These are phyloP conservation scores for Thaleichthys pacificus DNA, from an alignment of 2,797 vertebrate genomes.

Conservation along the genomic window DNA sequence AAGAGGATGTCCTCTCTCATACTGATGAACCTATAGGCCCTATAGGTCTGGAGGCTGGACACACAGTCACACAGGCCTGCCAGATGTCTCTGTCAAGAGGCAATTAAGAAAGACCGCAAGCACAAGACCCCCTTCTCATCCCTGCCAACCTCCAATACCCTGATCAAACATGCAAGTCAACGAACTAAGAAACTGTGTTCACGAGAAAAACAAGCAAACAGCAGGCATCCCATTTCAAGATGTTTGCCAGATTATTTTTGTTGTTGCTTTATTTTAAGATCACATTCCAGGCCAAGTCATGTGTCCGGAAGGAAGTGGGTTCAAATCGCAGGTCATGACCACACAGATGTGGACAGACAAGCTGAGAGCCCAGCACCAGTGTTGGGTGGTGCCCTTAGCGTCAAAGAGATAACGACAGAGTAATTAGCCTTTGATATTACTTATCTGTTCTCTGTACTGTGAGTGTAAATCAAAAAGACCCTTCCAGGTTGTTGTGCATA, in stretches of 20 bases:
- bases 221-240: conserved; percentile 39
- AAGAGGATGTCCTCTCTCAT: conserved; percentile 8
- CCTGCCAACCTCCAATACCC: neutral
- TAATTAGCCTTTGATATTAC: conserved; percentile 3
- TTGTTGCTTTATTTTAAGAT: conserved; percentile 25
- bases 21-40: too few relatives aligned
- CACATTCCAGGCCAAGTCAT: conserved; percentile 51
- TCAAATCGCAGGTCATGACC: conserved; percentile 49
- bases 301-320: conserved; percentile 51
- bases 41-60: neutral
- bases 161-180: conserved; percentile 16
- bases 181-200: neutral
- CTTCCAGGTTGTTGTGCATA: conserved; percentile 5
- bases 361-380: neutral
- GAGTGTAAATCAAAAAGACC: conserved; percentile 13
- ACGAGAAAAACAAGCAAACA: neutral
- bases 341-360: conserved; percentile 26
- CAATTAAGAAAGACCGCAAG: neutral
- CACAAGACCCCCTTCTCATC: neutral
- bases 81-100: neutral
- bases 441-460: conserved; percentile 12
- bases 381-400: neutral
- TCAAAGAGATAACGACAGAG: conserved; percentile 6
- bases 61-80: conserved; percentile 16
- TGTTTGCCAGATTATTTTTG: conserved; percentile 29